These are phyloP conservation scores for Brachynemurus nebulosus DNA, from an alignment of 2,888 invertebrate genomes.

Conservation along the genomic window DNA sequence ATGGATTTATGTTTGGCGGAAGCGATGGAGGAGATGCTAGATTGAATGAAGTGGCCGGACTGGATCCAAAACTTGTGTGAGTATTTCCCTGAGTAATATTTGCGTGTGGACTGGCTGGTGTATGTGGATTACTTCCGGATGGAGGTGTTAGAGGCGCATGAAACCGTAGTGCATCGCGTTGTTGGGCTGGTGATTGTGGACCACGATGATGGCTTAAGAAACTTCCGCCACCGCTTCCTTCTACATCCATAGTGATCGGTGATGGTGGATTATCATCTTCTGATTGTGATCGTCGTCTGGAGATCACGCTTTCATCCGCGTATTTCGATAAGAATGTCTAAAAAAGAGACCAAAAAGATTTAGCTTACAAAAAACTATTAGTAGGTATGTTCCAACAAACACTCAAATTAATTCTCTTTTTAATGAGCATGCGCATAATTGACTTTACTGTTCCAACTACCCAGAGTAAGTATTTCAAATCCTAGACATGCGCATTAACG, in stretches of 20 bases:
- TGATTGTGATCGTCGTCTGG: slow-evolving; percentile 66
- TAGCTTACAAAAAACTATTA: slow-evolving; percentile 3
- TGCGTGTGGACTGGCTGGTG: slow-evolving; percentile 69
- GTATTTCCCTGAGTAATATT: slow-evolving; percentile 36
- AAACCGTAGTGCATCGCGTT: slow-evolving; percentile 55
- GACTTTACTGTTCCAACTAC: no score
- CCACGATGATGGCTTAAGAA: slow-evolving; percentile 40
- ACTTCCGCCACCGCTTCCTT: slow-evolving; percentile 17
- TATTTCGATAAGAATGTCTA: slow-evolving; percentile 84
- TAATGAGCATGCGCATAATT: no score
- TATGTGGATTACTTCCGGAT: slow-evolving; percentile 66
- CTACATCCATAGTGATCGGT: slow-evolving; percentile 68
- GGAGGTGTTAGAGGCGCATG: slow-evolving; percentile 78
- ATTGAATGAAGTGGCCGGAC: slow-evolving; percentile 48
- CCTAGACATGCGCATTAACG: no score
- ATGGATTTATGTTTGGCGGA: slow-evolving; percentile 38
- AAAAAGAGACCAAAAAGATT: slow-evolving; percentile 15
- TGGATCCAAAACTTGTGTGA: slow-evolving; percentile 48
- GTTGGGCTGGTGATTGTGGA: slow-evolving; percentile 49
- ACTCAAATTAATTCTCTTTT: no score
- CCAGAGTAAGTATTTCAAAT: no score
- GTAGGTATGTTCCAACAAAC: background rate
- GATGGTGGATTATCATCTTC: slow-evolving; percentile 96
- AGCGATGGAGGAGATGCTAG: slow-evolving; percentile 50
- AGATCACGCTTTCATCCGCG: slow-evolving; percentile 77